Base-by-base conservation (phyloP, 2,113 vertebrate species). In the Sander lucioperca region DNA sequence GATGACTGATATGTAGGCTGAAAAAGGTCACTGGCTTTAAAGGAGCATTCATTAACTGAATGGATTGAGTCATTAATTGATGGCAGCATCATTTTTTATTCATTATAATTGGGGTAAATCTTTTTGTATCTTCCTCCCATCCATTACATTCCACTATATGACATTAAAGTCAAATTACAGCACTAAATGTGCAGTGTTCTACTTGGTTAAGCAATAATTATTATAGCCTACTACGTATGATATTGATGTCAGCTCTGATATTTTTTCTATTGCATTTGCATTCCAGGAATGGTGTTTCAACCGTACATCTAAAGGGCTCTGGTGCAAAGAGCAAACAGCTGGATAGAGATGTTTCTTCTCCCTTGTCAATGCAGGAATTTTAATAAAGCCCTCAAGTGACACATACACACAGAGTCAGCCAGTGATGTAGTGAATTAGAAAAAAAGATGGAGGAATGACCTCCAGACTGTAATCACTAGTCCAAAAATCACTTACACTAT, bases 361-460 rank as follows among this genome's bases (percentile, higher is more conserved):
- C 53, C 23, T 71, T 76, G 67, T 72, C 39, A 68, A 27, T 58
- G 61, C 53, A 79, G 67, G 79, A 43, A 69, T 81, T 68, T 82
- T 78, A 69, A 86, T 75, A 57, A 71, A 77, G 79, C 57, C 43
- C 65, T 62, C 51, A 74, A 64, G 16, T 74, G 57, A 80, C 51
- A 61, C 69, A n/a, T 3, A 23, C 45, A 61, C 82, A 65, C 6
- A 30, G 12, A 76, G 18, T 57, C 50, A 47, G 36, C 25, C 48
- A 70, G 64, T n/a, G 54, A 53, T 56, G 59, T 19, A 5, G 7
- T 30, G 9, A 67, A n/a, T 47, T 13, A 12, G 51, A 63, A 47
- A 27, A 27, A 50, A 51, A n/a, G 23, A 30, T 45, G 48, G 27
- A 45, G 21, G 51, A 73, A 45, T 30, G 14, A 70, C 19, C 51